phyloP scores from a whole-genome alignment of 1,140 invertebrate genomes.

The Sarcophaga bullata region DNA sequence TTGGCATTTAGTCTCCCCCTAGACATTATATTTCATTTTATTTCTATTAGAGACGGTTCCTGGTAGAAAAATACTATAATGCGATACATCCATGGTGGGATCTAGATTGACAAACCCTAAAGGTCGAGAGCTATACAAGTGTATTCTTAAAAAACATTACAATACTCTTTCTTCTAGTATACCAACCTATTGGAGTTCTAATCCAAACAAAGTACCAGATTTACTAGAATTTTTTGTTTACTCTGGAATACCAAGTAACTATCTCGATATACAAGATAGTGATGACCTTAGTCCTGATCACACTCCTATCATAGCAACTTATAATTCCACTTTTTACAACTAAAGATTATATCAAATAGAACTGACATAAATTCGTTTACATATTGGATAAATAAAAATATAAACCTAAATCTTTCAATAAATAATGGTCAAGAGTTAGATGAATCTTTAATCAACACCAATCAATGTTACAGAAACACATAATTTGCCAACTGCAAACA shows the following conservation, averaged over 20 bases:
- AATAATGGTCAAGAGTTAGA: background rate
- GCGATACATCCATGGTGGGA: background rate
- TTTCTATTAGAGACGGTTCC: background rate
- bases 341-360: background rate
- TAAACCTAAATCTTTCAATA: background rate
- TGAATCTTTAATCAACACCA: background rate
- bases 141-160: background rate
- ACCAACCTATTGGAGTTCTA: background rate
- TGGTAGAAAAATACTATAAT: background rate
- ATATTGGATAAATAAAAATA: background rate
- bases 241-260: background rate
- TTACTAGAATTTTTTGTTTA: background rate
- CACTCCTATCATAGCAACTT: too few relatives aligned
- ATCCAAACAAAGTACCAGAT: background rate
- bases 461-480: background rate
- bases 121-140: constrained; percentile 1
- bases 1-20: constrained; percentile 22
- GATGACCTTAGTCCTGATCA: constrained; percentile 4
- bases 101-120: constrained; percentile 4
- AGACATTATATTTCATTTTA: constrained; percentile 36
- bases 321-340: too few relatives aligned
- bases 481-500: background rate
- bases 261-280: background rate
- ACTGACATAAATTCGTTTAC: background rate
- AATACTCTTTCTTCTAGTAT: background rate